A percentile compares a stretch with the other conserved stretches of the same genome.
Evolutionary conservation across 1,140 invertebrate genomes (phyloP).

Genomic region (Brachionus koreanus): DNA sequence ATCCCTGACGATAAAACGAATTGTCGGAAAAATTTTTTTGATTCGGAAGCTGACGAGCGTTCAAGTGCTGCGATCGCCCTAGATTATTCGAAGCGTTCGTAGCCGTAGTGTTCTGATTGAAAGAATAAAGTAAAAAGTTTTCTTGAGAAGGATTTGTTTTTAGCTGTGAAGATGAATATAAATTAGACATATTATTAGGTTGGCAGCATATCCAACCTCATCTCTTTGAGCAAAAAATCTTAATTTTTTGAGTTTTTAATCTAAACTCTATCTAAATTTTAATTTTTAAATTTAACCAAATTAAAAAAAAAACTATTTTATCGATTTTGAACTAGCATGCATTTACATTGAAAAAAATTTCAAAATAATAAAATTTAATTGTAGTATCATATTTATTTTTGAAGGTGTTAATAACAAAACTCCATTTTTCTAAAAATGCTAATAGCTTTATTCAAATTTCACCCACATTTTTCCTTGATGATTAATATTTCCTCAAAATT

Average conservation of each 20-base stretch:
- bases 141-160: conserved; percentile 1
- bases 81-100: background rate
- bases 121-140: background rate
- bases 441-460: background rate
- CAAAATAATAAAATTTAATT: background rate
- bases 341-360: background rate
- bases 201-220: conserved; percentile 42
- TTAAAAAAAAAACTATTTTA: no score
- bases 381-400: background rate
- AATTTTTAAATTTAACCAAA: no score
- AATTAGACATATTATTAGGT: conserved; percentile 35
- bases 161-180: conserved; percentile 7
- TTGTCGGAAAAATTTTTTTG: background rate
- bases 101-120: conserved; percentile 23
- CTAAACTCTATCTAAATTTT: background rate
- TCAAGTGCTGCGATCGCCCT: background rate
- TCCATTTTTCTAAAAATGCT: background rate
- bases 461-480: background rate
- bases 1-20: conserved; percentile 26
- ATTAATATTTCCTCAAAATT: background rate
- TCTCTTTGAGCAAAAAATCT: background rate
- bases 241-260: background rate
- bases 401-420: background rate
- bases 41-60: background rate
- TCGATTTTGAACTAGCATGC: no score